Conservation (phyloP, 2,888 invertebrate genomes). For the Neria commutata region DNA sequence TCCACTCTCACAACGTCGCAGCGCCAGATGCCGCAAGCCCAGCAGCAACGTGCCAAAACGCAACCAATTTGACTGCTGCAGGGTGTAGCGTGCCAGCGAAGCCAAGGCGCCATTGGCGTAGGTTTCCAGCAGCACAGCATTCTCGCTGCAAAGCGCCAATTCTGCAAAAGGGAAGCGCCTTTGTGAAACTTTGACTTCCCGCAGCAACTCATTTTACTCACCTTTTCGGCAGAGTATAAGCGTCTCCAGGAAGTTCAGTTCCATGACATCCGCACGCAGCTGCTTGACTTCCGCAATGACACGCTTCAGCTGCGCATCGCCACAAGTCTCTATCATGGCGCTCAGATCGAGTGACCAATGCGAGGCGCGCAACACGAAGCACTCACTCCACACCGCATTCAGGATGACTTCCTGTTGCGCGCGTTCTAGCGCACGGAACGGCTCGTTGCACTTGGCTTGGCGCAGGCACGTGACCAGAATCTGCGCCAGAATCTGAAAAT, state of each 20-base stretch:
- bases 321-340: constrained; percentile 54
- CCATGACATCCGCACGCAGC: constrained; percentile 63
- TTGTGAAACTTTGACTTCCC: not conserved
- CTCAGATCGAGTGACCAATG: constrained; percentile 66
- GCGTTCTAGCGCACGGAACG: constrained; percentile 63
- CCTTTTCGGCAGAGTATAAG: constrained; percentile 64
- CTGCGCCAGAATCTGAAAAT: constrained; percentile 67
- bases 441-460: constrained; percentile 65
- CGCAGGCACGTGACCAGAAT: constrained; percentile 67
- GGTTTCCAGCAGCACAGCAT: constrained; percentile 50
- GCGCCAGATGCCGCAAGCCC: constrained; percentile 54
- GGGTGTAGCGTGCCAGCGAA: constrained; percentile 56
- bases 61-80: constrained; percentile 57
- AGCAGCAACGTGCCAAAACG: constrained; percentile 58
- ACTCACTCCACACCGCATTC: constrained; percentile 66
- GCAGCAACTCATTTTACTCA: constrained; percentile 34
- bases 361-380: constrained; percentile 67
- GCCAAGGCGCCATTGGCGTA: constrained; percentile 55
- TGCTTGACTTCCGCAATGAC: constrained; percentile 60
- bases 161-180: constrained; percentile 39
- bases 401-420: constrained; percentile 66
- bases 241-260: constrained; percentile 64
- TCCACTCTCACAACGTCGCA: constrained; percentile 52
- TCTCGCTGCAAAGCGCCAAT: constrained; percentile 47
- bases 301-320: constrained; percentile 53